Base-by-base conservation (phyloP, 92 coral and sea anemone species). In the Pocillopora meandrina region DNA sequence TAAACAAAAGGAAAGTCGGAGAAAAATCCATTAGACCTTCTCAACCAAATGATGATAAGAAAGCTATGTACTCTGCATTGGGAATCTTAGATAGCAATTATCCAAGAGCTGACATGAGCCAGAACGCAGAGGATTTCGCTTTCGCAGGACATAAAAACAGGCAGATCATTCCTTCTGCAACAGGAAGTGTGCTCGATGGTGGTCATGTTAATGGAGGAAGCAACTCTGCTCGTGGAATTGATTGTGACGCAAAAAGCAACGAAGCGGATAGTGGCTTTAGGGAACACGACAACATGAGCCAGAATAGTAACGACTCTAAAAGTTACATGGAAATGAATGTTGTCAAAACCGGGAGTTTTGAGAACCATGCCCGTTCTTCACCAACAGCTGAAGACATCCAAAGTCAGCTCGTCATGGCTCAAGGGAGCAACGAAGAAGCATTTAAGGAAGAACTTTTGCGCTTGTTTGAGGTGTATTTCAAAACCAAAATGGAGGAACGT, bases 391-490 rank as follows among this genome's bases (percentile, higher is more conserved):
- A 62, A 17, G 85, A 80, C 34, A 57, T 90, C 12, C 82, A 72
- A 56, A 20, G 72, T 14, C 91, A 87, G 72, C 61, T 90, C 80
- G 61, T 68, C 69, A 80, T 72, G 74, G 64, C 55, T 64, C 56
- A 5, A 34, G 52, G 52, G 16, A 70, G 7, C 56, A 60, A 62
- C 64, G 65, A 83, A 19, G 86, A 83, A 33, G 80, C 80, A 77
- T 78, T 96, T 36, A 94, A 95, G 57, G 94, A 90, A 23, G 98
- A 96, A 19, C 84, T 96, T 33, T 68, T 96, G 57, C 81, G 91
- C 65, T 94, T 96, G 63, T 96, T 96, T 83, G 98, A 95, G 77
- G 84, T 65, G 82, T 94, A 90, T 68, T 96, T 92, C 82, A 96
- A 95, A 61, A 88, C 84, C 63, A 93, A 93, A 77, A 94, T 95